phyloP scores from a whole-genome alignment of 1,140 invertebrate genomes.

The Anoplolepis gracilipes region DNA sequence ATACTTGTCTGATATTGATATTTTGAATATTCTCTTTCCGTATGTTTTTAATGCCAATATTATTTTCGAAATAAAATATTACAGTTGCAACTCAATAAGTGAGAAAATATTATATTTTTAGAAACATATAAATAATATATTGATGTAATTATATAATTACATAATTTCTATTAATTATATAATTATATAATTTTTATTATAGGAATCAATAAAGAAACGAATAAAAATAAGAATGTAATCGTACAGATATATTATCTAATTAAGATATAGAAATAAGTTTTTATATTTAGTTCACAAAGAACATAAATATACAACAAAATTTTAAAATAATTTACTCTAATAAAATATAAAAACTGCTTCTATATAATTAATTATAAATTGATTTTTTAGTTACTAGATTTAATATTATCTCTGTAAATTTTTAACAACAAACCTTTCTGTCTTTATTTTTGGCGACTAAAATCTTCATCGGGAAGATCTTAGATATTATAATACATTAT shows the following conservation, averaged over 20 bases:
- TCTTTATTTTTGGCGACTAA: background rate
- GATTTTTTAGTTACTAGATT: background rate
- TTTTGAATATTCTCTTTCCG: background rate
- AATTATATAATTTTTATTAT: background rate
- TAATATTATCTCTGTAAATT: constrained; percentile 19
- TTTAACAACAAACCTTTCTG: constrained; percentile 1
- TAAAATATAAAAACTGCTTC: background rate
- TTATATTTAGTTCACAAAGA: background rate
- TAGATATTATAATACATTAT: constrained; percentile 31
- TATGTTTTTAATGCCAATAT: background rate
- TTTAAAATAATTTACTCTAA: background rate
- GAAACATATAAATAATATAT: background rate
- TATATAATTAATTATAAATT: background rate
- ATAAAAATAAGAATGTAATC: background rate
- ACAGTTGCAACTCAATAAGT: background rate
- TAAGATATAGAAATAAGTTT: background rate
- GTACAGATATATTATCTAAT: background rate
- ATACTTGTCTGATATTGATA: background rate
- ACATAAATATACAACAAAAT: background rate
- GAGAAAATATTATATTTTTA: background rate
- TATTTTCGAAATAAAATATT: background rate
- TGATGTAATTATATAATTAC: no score
- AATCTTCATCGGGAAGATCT: constrained; percentile 27
- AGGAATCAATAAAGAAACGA: background rate
- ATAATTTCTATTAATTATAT: no score